phyloP scores from a whole-genome alignment of 2,113 vertebrate genomes.

The Gallinago undulata region DNA sequence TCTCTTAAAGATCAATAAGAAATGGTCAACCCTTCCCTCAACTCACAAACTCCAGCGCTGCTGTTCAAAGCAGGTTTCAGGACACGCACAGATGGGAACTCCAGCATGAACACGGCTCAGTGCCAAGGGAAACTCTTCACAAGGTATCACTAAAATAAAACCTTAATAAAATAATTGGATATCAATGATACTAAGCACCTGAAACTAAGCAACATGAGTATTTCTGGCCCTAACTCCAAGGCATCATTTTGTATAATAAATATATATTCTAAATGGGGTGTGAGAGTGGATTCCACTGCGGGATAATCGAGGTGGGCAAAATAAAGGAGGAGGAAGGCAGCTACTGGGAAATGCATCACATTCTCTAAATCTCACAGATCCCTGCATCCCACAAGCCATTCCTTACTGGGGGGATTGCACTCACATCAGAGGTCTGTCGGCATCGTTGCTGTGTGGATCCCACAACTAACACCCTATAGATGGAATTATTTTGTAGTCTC shows the following conservation, averaged over 20 bases:
- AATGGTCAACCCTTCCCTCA: background rate
- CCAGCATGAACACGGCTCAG: background rate
- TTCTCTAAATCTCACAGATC: background rate
- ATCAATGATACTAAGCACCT: background rate
- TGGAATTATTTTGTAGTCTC: background rate
- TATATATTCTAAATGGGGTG: background rate
- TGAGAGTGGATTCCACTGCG: background rate
- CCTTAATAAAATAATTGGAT: background rate
- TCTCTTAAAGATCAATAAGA: background rate
- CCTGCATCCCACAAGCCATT: background rate
- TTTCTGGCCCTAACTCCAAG: background rate
- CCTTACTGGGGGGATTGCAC: background rate
- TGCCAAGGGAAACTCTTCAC: background rate
- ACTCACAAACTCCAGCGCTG: background rate
- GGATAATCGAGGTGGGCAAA: background rate
- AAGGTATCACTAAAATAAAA: background rate
- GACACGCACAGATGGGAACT: background rate
- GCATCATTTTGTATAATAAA: background rate
- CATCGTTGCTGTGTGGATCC: too few relatives aligned
- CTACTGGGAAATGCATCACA: background rate
- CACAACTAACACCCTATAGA: background rate
- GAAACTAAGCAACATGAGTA: background rate
- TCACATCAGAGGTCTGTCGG: rapidly evolving
- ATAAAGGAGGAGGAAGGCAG: background rate
- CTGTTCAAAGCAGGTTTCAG: background rate